A percentile compares a stretch with the other conserved stretches of the same genome.
phyloP scores from a whole-genome alignment of 2,888 invertebrate species.

The Tenthredo notha region DNA sequence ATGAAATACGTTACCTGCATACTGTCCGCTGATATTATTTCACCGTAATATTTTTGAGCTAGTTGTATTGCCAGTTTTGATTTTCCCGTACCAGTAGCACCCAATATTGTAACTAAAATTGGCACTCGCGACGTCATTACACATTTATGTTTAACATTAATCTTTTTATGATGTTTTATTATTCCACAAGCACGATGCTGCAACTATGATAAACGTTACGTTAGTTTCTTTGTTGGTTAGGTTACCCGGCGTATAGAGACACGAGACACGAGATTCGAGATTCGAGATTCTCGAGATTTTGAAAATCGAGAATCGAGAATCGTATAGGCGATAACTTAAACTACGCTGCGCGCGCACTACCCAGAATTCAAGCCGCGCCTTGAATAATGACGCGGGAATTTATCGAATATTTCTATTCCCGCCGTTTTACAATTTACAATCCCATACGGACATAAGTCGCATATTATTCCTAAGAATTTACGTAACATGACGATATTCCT shows the following conservation, averaged over 20 bases:
- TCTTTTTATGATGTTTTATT: no score
- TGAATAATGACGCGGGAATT: neutral
- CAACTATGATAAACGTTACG: no score
- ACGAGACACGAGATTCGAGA: neutral
- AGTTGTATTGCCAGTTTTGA: conserved; percentile 96
- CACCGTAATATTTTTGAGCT: conserved; percentile 91
- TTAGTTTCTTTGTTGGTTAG: neutral
- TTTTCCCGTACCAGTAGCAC: conserved; percentile 98
- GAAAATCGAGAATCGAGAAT: neutral
- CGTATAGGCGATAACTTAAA: no score
- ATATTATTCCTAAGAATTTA: no score
- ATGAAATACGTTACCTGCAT: conserved; percentile 90
- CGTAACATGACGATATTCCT: no score
- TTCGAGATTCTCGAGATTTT: neutral
- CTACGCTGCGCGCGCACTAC: neutral
- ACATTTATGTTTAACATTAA: neutral
- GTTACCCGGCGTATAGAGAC: neutral
- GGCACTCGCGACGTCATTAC: conserved; percentile 81
- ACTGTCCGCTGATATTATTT: conserved; percentile 98
- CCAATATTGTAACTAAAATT: conserved; percentile 91
- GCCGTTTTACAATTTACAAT: no score
- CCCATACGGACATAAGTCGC: no score
- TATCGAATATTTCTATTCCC: neutral
- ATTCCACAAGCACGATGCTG: no score
- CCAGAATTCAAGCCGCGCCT: neutral